Evolutionary conservation across 2,888 invertebrate species (phyloP), one percentile per base, ranked within the genome.

Genomic region (Patella depressa): DNA sequence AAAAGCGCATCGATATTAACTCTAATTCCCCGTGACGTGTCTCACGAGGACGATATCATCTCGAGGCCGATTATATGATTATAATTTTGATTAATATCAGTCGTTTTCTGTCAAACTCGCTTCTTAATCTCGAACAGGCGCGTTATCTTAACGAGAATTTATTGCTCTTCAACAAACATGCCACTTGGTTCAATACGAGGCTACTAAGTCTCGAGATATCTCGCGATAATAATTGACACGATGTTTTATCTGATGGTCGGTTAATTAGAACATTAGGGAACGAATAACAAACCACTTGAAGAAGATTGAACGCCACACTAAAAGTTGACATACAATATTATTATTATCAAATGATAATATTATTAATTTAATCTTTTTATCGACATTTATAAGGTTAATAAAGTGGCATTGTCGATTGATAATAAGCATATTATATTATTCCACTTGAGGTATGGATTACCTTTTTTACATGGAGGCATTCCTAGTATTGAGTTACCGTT

Each of bases 141-240:
- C 19, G 24, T 65, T 65, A 65, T 65, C 65, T 65, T 65, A 65
- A 65, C 65, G 65, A 65, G 65, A 65, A 24, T 65, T 65, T 65
- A 65, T 65, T 65, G 65, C 65, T 65, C 65, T 65, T 65, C 24
- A 65, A 65, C 65, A 65, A 65, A 65, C 65, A 65, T 65, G 65
- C 65, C 65, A 65, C 65, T 65, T 65, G 65, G 19, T 24, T 19
- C 24, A 24, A 65, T 45, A 45, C 45, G 45, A 45, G 45, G 45
- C 45, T 45, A 45, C 45, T 65, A 65, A 65, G 19, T 65, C 65
- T 65, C 65, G 65, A 24, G 65, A 65, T 65, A 65, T 65, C 65
- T 65, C 65, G 65, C 65, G 65, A 65, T 65, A 65, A 65, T 65
- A 15, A 65, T 65, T 65, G 65, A 65, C 65, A 65, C 24, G 65